These are phyloP conservation scores for Mobula hypostoma DNA, from an alignment of 2,113 vertebrate species.

Conservation along the genomic window DNA sequence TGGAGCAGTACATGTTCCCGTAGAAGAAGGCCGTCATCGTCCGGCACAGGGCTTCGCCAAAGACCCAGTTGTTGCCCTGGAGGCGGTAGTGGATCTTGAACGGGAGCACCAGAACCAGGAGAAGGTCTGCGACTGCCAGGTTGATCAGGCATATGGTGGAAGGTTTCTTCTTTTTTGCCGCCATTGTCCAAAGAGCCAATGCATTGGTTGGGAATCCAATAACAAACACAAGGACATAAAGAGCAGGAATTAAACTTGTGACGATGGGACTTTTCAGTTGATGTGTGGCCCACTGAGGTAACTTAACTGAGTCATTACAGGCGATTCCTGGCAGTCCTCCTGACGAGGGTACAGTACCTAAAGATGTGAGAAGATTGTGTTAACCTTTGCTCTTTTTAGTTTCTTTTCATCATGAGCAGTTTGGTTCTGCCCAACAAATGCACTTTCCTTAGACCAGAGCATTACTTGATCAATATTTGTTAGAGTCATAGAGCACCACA, in stretches of 20 bases:
- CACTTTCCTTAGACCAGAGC: neutral
- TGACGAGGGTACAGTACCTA: accelerated
- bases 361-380: neutral
- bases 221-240: slow-evolving; percentile 60
- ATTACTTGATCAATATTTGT: no score
- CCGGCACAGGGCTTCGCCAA: slow-evolving; percentile 69
- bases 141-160: slow-evolving; percentile 74
- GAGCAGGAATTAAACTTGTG: slow-evolving; percentile 56
- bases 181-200: slow-evolving; percentile 70
- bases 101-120: slow-evolving; percentile 66
- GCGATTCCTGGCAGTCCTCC: slow-evolving; percentile 40
- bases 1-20: slow-evolving; percentile 75
- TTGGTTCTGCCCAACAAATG: neutral
- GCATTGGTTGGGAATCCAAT: slow-evolving; percentile 56
- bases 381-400: neutral
- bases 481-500: no score
- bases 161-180: slow-evolving; percentile 57
- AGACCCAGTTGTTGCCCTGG: slow-evolving; percentile 71
- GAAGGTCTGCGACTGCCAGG: slow-evolving; percentile 65
- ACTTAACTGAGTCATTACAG: neutral
- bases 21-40: slow-evolving; percentile 65
- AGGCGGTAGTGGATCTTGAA: slow-evolving; percentile 75
- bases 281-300: neutral
- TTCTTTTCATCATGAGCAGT: neutral
- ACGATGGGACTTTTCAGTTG: slow-evolving; percentile 50